Evolutionary conservation across 2,113 vertebrate genomes (phyloP).

Genomic region (Dendrocopos noguchii): DNA sequence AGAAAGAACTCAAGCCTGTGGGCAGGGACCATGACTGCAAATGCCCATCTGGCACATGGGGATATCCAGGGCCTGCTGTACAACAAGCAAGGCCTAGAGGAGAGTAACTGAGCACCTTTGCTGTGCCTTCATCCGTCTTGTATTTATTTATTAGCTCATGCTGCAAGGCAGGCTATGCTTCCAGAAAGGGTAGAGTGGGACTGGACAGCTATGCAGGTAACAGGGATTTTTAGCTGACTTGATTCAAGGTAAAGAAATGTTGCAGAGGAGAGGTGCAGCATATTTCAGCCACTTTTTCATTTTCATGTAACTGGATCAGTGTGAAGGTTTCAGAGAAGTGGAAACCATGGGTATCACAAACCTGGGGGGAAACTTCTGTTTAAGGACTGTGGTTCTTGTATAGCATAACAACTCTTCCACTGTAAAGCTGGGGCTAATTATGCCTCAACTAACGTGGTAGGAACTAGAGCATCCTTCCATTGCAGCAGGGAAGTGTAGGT

Average conservation of each 20-base stretch:
- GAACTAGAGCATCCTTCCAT: not conserved
- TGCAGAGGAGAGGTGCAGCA: not conserved
- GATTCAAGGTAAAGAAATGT: not conserved
- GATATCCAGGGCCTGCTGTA: not conserved
- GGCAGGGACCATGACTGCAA: not conserved
- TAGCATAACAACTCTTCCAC: not conserved
- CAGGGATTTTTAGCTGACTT: not conserved
- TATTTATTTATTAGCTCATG: not conserved
- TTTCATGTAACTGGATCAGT: not conserved
- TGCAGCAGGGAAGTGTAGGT: not conserved
- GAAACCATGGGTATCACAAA: not conserved
- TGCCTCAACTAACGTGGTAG: not conserved
- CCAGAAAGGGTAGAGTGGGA: not conserved
- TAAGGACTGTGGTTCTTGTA: not conserved
- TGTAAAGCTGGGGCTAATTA: not conserved
- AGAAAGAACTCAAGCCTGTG: not conserved
- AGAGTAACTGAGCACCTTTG: not conserved
- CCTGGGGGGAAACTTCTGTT: not conserved
- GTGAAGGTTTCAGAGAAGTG: not conserved
- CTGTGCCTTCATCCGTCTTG: not conserved
- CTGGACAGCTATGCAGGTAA: not conserved
- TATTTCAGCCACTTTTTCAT: not conserved
- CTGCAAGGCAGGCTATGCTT: not conserved
- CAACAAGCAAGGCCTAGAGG: not conserved
- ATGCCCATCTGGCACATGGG: not conserved